phyloP scores from a whole-genome alignment of 2,797 vertebrate genomes.

The Gouania willdenowi region DNA sequence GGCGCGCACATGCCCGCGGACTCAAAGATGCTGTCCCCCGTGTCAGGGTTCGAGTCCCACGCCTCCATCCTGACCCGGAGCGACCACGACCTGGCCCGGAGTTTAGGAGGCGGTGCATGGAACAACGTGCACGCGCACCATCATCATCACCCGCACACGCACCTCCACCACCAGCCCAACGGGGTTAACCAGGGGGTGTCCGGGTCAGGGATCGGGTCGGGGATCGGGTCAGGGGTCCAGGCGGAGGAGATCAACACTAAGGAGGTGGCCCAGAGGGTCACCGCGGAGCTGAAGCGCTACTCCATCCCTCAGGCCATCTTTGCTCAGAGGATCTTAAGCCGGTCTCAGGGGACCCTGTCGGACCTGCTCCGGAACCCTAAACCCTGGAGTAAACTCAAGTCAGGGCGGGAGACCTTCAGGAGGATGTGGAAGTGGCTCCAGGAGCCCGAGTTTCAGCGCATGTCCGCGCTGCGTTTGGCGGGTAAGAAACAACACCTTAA shows the following conservation, averaged over 20 bases:
- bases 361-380: conserved; percentile 97
- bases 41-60: conserved; percentile 87
- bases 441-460: conserved; percentile 95
- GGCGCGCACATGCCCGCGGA: conserved; percentile 85
- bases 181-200: conserved; percentile 84
- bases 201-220: conserved; percentile 69
- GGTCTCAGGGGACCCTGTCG: conserved; percentile 94
- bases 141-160: conserved; percentile 84
- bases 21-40: conserved; percentile 87
- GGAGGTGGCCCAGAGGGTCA: conserved; percentile 96
- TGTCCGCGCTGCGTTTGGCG: conserved; percentile 93
- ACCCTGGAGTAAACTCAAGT: conserved; percentile 99
- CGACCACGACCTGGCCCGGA: conserved; percentile 86
- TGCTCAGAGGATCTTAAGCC: conserved; percentile 94
- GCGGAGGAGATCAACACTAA: conserved; percentile 98
- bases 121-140: conserved; percentile 83
- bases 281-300: conserved; percentile 94
- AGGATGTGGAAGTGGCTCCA: conserved; percentile 99
- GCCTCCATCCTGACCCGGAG: conserved; percentile 91
- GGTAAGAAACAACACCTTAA: conserved; percentile 72
- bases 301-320: conserved; percentile 98
- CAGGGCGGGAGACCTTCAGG: conserved; percentile 94
- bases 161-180: conserved; percentile 81
- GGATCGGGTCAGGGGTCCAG: conserved; percentile 80
- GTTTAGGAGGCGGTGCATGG: conserved; percentile 83